Conservation (phyloP, 2,888 invertebrate genomes). For the Protophormia terraenovae region DNA sequence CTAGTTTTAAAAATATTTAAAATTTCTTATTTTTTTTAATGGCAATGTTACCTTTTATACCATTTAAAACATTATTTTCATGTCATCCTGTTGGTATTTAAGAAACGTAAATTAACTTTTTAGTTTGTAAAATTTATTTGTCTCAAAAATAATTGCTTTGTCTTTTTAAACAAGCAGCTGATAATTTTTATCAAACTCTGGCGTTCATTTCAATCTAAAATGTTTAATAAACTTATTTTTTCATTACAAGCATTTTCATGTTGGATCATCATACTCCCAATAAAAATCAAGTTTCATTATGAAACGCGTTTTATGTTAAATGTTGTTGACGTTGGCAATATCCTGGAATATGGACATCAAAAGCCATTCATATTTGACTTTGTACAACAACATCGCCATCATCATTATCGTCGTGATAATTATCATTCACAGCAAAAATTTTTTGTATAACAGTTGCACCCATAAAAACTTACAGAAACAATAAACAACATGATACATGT, state of each 20-base stretch:
- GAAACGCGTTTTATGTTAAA: slow-evolving; percentile 54
- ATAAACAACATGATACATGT: slow-evolving; percentile 56
- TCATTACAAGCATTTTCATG: slow-evolving; percentile 20
- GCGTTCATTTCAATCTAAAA: neutral
- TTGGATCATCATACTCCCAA: neutral
- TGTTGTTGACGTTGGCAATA: slow-evolving; percentile 65
- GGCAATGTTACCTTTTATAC: no score
- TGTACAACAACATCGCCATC: slow-evolving; percentile 39
- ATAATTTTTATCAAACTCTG: neutral
- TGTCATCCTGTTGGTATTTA: no score
- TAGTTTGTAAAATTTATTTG: no score
- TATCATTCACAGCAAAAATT: slow-evolving; percentile 13
- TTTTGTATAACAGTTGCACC: slow-evolving; percentile 10
- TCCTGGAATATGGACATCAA: slow-evolving; percentile 60
- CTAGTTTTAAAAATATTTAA: no score
- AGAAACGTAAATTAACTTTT: no score
- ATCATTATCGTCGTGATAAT: slow-evolving; percentile 36
- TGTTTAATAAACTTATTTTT: slow-evolving; percentile 15
- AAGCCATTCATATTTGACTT: slow-evolving; percentile 55
- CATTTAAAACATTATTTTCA: no score
- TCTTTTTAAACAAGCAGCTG: neutral
- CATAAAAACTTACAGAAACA: slow-evolving; percentile 30
- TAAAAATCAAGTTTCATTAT: slow-evolving; percentile 48
- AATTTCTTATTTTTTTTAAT: no score
- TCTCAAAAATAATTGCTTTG: neutral